Evolutionary conservation across 2,113 vertebrate species (phyloP), one percentile per base, ranked within the genome.

Genomic region (Spermophilus dauricus): DNA sequence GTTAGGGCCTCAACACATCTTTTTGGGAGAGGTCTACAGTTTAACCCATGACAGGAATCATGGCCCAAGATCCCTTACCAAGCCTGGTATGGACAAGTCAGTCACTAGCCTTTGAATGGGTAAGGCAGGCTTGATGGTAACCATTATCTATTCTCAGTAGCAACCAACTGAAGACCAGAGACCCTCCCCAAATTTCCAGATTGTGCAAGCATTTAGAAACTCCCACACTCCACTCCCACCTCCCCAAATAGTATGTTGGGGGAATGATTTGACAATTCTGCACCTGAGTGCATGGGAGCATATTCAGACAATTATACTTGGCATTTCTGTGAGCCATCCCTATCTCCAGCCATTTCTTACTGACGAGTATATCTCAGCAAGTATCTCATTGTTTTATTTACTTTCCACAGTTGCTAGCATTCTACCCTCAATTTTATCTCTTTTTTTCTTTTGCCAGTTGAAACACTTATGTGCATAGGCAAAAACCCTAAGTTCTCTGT

Each of bases 221-320:
- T 77, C 22, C 37, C 14, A 30, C 13, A 42, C 22, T 51, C 51
- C 6, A 16, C 24, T 20, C 42, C 26, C 42, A 39, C 24, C 48
- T 65, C 58, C 48, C 37, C 45, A 48, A 37, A n/a, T 34, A n/a
- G 32, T 48, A 37, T 0, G 9, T 0, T 1, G 30, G 24, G 32
- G 1, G 12, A 26, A 2, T 30, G 13, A 51, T 30, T 18, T 11
- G 8, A 58, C 4, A 8, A 39, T 13, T 58, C 30, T 77, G 39
- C 72, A 2, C 72, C 28, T 51, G 34, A 22, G 22, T 13, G 3
- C n/a, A 5, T 12, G 8, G 67, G 12, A 3, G 0, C 10, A 1
- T 32, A 12, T 26, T 77, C 34, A 20, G 53, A 58, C 5, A n/a
- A 11, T 26, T 10, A 42, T 3, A 20, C 2, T 53, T 45, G 48